A percentile compares a stretch with the other conserved stretches of the same genome.
These are phyloP conservation scores for Pachyseris speciosa DNA, from an alignment of 64 coral and sea anemone genomes.

Conservation along the genomic window DNA sequence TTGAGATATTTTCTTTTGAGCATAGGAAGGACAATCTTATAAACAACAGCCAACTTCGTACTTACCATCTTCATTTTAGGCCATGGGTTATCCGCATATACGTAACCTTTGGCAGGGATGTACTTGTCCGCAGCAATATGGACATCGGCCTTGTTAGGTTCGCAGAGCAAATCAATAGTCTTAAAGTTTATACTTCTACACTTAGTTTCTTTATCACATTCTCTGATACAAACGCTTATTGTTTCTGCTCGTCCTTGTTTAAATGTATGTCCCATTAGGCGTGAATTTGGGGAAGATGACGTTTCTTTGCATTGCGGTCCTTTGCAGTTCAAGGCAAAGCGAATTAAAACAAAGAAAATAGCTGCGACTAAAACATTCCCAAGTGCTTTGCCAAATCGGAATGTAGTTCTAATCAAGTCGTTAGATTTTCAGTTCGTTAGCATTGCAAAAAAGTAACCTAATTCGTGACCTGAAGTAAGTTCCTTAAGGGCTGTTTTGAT, in stretches of 20 bases:
- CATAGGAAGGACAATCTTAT: too few relatives aligned
- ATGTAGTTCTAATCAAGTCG: too few relatives aligned
- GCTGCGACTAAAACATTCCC: too few relatives aligned
- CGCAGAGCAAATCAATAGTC: background rate
- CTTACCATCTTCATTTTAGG: background rate
- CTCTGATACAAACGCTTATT: background rate
- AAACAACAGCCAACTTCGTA: too few relatives aligned
- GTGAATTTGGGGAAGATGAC: background rate
- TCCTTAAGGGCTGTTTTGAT: too few relatives aligned
- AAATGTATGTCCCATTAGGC: background rate
- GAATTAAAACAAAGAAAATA: background rate
- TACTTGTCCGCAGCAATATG: background rate
- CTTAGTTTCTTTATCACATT: background rate
- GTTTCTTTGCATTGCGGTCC: background rate
- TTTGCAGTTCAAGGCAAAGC: background rate
- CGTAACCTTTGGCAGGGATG: background rate
- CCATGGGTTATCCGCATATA: background rate
- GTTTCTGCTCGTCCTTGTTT: background rate
- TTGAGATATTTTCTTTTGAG: too few relatives aligned
- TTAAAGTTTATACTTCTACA: slow-evolving; percentile 38
- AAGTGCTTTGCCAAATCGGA: too few relatives aligned
- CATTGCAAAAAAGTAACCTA: too few relatives aligned
- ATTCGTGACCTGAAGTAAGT: too few relatives aligned
- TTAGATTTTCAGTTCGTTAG: too few relatives aligned
- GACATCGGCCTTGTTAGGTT: slow-evolving; percentile 28